phyloP scores from a whole-genome alignment of 2,113 vertebrate genomes.

The Chitala chitala region DNA sequence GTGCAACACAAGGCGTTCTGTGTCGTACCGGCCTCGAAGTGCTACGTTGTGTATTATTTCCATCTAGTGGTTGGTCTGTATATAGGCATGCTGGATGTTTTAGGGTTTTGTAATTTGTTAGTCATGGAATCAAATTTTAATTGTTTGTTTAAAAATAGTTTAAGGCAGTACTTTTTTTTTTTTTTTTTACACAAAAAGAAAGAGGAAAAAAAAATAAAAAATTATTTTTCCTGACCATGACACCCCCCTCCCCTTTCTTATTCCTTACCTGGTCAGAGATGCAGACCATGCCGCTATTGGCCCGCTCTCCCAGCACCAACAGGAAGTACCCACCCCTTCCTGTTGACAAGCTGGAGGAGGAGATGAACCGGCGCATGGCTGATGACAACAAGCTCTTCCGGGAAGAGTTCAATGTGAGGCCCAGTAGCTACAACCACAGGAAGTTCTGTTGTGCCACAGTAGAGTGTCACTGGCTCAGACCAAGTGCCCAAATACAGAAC shows the following conservation, averaged over 20 bases:
- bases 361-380: conserved; percentile 96
- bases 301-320: conserved; percentile 95
- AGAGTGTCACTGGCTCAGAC: background rate
- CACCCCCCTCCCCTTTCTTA: conserved; percentile 8
- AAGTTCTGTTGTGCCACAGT: background rate
- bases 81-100: background rate
- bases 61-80: conserved; percentile 29
- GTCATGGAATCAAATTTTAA: background rate
- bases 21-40: background rate
- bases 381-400: conserved; percentile 98
- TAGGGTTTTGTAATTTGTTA: background rate
- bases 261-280: conserved; percentile 66
- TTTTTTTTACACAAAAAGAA: no score
- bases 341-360: conserved; percentile 94
- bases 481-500: background rate
- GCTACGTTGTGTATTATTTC: conserved; percentile 22
- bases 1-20: no score
- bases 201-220: no score
- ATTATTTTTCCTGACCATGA: no score
- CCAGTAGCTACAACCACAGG: background rate
- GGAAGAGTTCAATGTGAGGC: conserved; percentile 89
- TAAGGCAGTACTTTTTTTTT: background rate
- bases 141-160: no score
- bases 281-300: conserved; percentile 92
- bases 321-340: conserved; percentile 92